Conservation (phyloP, 2,797 vertebrate species). For the Eulemur albifrons region DNA sequence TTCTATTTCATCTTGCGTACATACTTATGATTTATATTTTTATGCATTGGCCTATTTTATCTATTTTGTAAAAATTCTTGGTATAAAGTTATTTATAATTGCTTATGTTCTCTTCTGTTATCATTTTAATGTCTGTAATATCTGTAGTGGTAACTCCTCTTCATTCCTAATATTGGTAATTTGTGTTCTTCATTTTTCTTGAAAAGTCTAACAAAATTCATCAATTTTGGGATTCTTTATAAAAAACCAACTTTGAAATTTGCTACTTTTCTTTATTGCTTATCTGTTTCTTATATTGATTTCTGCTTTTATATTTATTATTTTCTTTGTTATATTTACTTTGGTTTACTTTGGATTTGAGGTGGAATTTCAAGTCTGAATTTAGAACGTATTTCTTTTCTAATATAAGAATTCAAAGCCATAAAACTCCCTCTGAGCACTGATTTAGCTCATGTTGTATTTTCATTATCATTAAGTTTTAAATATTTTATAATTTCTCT, state of each 20-base stretch:
- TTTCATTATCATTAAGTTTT: background rate
- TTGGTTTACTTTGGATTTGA: background rate
- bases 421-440: background rate
- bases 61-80: conserved; percentile 24
- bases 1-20: background rate
- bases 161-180: background rate
- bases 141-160: background rate
- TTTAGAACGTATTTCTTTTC: background rate
- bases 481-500: background rate
- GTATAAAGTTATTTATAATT: background rate
- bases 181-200: background rate
- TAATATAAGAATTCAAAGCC: background rate
- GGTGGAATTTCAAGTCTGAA: background rate
- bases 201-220: background rate
- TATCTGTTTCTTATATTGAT: background rate
- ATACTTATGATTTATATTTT: background rate
- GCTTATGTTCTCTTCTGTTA: background rate
- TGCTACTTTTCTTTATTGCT: background rate
- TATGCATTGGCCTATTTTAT: background rate
- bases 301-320: background rate
- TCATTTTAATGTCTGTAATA: conserved; percentile 19
- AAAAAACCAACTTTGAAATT: background rate
- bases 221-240: background rate
- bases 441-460: background rate
- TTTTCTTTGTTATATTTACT: background rate